phyloP scores from a whole-genome alignment of 2,113 vertebrate species.

The Erpornis zantholeuca region DNA sequence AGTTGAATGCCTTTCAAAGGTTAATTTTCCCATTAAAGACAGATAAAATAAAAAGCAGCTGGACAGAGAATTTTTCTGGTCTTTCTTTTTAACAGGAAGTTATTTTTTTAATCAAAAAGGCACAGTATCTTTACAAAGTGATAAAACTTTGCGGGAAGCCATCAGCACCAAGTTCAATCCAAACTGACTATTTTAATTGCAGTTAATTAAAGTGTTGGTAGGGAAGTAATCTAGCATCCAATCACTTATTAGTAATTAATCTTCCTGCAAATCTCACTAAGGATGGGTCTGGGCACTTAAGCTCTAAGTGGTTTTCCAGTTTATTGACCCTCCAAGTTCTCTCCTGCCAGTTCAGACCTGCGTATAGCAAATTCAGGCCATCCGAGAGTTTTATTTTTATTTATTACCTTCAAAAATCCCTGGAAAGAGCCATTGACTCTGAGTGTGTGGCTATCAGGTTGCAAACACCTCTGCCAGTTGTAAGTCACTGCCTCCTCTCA shows the following conservation, averaged over 20 bases:
- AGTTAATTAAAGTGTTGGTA: background rate
- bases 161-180: background rate
- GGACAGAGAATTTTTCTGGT: background rate
- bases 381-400: background rate
- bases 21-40: background rate
- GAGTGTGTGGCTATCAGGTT: background rate
- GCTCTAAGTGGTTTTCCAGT: background rate
- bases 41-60: slow-evolving; percentile 44
- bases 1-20: background rate
- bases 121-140: background rate
- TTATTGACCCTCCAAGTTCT: background rate
- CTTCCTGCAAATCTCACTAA: background rate
- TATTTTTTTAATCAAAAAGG: background rate
- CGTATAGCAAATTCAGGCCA: background rate
- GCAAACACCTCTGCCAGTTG: background rate
- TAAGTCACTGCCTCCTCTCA: background rate
- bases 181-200: background rate
- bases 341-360: background rate
- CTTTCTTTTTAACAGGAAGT: background rate
- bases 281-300: background rate
- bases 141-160: background rate
- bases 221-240: background rate
- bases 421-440: background rate
- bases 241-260: background rate
- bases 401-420: background rate